Evolutionary conservation across 2,113 vertebrate species (phyloP).

Genomic region (Pimephales promelas): DNA sequence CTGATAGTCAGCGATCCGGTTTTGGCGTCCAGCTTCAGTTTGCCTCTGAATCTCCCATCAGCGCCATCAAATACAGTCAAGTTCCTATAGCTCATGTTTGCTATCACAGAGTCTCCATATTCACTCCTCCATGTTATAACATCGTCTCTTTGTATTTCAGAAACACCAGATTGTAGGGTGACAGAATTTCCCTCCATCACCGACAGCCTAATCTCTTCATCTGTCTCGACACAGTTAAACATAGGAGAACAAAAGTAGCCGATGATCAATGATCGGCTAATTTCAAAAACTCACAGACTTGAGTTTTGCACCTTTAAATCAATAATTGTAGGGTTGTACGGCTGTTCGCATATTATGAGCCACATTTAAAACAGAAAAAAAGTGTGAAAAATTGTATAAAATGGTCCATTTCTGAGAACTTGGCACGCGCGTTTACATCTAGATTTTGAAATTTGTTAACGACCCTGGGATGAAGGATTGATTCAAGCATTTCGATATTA

Average conservation of each 20-base stretch:
- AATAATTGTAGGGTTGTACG: too few species aligned
- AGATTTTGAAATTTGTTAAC: neutral
- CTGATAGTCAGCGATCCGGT: constrained; percentile 8
- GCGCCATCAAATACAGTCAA: neutral
- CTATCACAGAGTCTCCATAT: neutral
- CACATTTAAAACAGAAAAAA: too few species aligned
- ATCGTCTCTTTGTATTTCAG: neutral
- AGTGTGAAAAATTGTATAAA: too few species aligned
- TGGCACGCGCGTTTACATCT: too few species aligned
- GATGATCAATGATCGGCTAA: too few species aligned
- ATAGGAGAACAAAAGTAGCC: too few species aligned
- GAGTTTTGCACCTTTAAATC: too few species aligned
- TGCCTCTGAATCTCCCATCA: neutral
- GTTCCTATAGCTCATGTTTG: neutral
- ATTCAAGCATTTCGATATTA: neutral
- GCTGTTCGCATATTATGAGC: too few species aligned
- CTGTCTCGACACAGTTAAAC: neutral
- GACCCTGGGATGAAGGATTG: neutral
- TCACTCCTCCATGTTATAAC: neutral
- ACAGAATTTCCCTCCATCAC: neutral
- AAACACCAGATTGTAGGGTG: neutral
- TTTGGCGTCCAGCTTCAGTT: neutral
- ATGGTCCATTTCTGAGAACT: too few species aligned
- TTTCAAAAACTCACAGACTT: too few species aligned
- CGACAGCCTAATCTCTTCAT: neutral